Base-by-base conservation (phyloP, 2,888 invertebrate species). In the Heliconius erato region DNA sequence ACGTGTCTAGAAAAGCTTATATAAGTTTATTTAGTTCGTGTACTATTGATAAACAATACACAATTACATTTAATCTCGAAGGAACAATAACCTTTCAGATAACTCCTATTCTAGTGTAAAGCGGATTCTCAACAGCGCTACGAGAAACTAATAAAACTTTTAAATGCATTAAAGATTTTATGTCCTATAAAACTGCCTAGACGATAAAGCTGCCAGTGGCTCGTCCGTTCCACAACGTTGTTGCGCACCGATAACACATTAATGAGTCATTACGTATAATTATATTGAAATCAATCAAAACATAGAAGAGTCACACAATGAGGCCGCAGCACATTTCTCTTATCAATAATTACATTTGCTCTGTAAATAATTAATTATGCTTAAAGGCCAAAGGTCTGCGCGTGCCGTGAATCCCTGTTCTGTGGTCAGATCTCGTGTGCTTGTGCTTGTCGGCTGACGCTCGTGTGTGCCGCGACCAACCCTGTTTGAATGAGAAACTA, bases 401-500 rank as follows among this genome's bases (percentile, higher is more conserved):
- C 94, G 95, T 94, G 94, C 94, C 91, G 89, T 88, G 86, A 82
- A 89, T 89, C 89, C 65, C 78, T 69, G 49, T 49, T 72, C 44
- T 7, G 16, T 91, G 90, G 88, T 90, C 89, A 88, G 85, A 85
- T 82, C 82, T 86, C 85, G 86, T 85, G 84, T 84, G 86, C 84
- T 85, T 86, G 83, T 91, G 94, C 91, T 94, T 87, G 90, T 86
- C 88, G 87, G 87, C 89, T 87, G 88, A 87, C 90, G 76, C 86
- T 89, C 88, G 84, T 80, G 80, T 71, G 83, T 74, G 82, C 74
- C 84, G 83, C 84, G 83, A 84, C 83, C 63, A 79, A 88, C 80
- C 69, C 87, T 85, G 92, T 93, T 92, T 95, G 94, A 95, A 97
- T 97, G 97, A 96, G 96, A 96, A 96, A 96, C 91, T 93, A 95